Evolutionary conservation across 1,140 invertebrate genomes (phyloP).

Genomic region (Prorops nasuta): DNA sequence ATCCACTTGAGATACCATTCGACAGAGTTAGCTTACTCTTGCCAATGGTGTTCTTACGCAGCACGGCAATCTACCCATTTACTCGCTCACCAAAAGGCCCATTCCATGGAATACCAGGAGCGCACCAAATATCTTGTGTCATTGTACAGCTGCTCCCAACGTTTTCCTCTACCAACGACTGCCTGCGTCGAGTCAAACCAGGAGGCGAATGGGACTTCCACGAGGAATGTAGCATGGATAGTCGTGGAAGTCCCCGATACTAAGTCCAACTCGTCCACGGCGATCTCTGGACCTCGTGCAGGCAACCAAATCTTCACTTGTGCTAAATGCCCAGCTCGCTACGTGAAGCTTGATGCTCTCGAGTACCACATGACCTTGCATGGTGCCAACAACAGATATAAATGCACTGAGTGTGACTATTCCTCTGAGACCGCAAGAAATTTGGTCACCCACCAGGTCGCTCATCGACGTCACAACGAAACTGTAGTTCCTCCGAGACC

Average conservation of each 20-base stretch:
- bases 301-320: constrained; percentile 57
- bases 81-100: constrained; percentile 73
- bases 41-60: constrained; percentile 77
- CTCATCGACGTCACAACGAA: constrained; percentile 57
- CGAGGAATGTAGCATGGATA: constrained; percentile 44
- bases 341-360: constrained; percentile 68
- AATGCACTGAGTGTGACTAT: constrained; percentile 83
- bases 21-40: constrained; percentile 64
- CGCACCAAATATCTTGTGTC: constrained; percentile 70
- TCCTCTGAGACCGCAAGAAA: constrained; percentile 75
- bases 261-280: not conserved
- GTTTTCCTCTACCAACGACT: constrained; percentile 64
- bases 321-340: constrained; percentile 68
- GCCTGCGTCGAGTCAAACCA: constrained; percentile 52
- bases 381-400: constrained; percentile 66
- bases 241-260: constrained; percentile 35
- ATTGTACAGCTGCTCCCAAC: constrained; percentile 63
- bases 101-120: constrained; percentile 79
- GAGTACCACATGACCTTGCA: constrained; percentile 73
- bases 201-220: constrained; percentile 3
- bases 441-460: constrained; percentile 71
- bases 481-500: not conserved
- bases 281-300: not conserved
- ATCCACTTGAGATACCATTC: constrained; percentile 72
- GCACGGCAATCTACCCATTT: constrained; percentile 70